phyloP scores from a whole-genome alignment of 1,140 invertebrate genomes.

The Procambarus virginalis region DNA sequence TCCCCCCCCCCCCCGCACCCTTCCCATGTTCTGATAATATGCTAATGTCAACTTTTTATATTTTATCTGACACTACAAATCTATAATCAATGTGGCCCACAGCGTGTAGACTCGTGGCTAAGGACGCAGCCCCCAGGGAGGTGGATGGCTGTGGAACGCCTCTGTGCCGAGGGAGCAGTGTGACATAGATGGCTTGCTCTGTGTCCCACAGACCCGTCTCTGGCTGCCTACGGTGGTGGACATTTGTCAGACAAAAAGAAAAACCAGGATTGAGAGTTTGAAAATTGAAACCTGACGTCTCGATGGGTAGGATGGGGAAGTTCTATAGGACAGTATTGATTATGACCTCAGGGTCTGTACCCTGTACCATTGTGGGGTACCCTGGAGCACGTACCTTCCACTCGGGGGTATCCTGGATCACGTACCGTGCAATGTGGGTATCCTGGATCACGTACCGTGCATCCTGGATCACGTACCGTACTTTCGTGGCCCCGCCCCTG shows the following conservation, averaged over 20 bases:
- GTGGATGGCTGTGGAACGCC: background rate
- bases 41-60: slow-evolving; percentile 67
- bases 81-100: slow-evolving; percentile 65
- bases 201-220: background rate
- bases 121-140: background rate
- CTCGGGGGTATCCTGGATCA: background rate
- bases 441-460: too few relatives aligned
- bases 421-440: background rate
- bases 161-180: background rate
- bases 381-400: background rate
- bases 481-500: too few relatives aligned
- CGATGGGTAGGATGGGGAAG: slow-evolving; percentile 54
- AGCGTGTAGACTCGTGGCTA: background rate
- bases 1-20: background rate
- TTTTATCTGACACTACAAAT: slow-evolving; percentile 67
- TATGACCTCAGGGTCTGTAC: slow-evolving; percentile 17
- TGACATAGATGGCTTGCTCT: background rate
- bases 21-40: slow-evolving; percentile 59
- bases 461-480: too few relatives aligned
- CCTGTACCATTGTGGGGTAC: background rate
- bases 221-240: background rate
- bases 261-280: slow-evolving; percentile 49
- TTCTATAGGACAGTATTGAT: slow-evolving; percentile 35
- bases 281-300: slow-evolving; percentile 67
- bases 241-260: slow-evolving; percentile 58